These are phyloP conservation scores for Drosophila pegasa DNA, from an alignment of 2,888 invertebrate genomes.

Conservation along the genomic window DNA sequence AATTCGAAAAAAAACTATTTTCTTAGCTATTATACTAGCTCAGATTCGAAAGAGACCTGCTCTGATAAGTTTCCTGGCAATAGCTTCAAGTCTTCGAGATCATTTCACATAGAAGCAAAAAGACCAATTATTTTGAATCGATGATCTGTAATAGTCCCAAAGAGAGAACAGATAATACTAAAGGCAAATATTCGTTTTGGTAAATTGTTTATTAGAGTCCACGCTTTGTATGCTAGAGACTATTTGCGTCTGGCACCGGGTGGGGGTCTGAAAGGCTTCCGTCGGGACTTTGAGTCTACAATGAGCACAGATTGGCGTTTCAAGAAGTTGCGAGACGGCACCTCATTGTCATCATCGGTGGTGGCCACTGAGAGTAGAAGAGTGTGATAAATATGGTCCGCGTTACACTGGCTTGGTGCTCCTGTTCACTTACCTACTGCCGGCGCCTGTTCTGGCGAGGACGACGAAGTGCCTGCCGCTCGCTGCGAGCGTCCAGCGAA, in stretches of 20 bases:
- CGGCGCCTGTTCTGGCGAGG: constrained; percentile 84
- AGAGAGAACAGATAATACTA: too few species aligned
- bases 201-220: neutral
- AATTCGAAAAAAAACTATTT: too few species aligned
- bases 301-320: constrained; percentile 94
- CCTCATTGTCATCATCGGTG: constrained; percentile 93
- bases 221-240: neutral
- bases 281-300: constrained; percentile 92
- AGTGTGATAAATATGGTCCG: constrained; percentile 8
- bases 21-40: too few species aligned
- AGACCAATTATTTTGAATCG: too few species aligned
- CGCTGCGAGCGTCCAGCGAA: constrained; percentile 83
- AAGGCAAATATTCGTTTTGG: neutral
- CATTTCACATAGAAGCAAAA: too few species aligned
- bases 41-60: neutral
- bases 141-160: neutral
- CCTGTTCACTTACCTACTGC: constrained; percentile 77
- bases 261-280: constrained; percentile 88
- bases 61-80: too few species aligned
- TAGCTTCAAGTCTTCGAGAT: too few species aligned
- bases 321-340: constrained; percentile 91
- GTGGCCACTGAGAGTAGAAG: constrained; percentile 82
- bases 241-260: constrained; percentile 73
- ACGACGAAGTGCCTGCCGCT: constrained; percentile 83
- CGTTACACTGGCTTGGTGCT: neutral